Conservation (phyloP, 2,888 invertebrate genomes). For the Limulus polyphemus region DNA sequence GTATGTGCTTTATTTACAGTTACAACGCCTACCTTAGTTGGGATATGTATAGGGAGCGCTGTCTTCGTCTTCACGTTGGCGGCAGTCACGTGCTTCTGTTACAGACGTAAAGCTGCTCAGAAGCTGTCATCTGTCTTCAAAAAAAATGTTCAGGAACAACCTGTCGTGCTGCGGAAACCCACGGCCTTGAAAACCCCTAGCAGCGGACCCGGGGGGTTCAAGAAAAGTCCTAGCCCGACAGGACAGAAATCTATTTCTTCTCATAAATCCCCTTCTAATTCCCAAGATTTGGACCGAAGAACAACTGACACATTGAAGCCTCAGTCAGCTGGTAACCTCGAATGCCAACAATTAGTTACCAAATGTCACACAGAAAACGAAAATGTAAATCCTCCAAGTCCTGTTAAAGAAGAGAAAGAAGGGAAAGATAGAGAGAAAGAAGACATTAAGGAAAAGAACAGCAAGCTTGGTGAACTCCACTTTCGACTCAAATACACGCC, state of each 20-base stretch:
- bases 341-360: too few relatives aligned
- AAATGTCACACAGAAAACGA: constrained; percentile 48
- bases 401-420: constrained; percentile 30
- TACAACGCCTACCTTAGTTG: constrained; percentile 39
- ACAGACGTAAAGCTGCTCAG: constrained; percentile 39
- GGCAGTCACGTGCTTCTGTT: constrained; percentile 53
- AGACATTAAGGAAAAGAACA: constrained; percentile 44
- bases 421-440: constrained; percentile 34
- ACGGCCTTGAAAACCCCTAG: constrained; percentile 73
- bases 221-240: constrained; percentile 85
- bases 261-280: too few relatives aligned
- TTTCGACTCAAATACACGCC: constrained; percentile 61
- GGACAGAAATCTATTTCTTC: constrained; percentile 9
- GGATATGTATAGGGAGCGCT: constrained; percentile 49
- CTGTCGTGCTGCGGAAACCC: constrained; percentile 37
- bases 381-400: constrained; percentile 31
- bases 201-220: constrained; percentile 52
- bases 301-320: too few relatives aligned
- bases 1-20: constrained; percentile 8
- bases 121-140: constrained; percentile 17
- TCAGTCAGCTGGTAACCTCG: too few relatives aligned
- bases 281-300: too few relatives aligned
- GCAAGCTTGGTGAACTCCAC: constrained; percentile 67
- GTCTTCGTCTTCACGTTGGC: constrained; percentile 48
- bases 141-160: constrained; percentile 17